Conservation (phyloP, 2,888 invertebrate genomes). For the Megaustenia siamemsis region DNA sequence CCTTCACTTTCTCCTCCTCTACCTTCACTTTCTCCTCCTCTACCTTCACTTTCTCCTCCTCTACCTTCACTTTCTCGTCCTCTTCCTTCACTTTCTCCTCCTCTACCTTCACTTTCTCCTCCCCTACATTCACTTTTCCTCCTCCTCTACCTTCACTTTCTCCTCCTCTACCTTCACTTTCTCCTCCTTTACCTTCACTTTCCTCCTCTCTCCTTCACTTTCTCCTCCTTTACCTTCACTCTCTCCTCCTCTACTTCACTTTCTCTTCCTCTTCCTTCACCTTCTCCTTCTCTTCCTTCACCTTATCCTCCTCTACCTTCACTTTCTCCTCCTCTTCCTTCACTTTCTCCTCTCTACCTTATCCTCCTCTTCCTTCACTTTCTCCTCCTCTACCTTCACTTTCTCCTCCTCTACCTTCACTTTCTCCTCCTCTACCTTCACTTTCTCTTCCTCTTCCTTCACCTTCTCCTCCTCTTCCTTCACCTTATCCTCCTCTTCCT, state of each 20-base stretch:
- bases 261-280: background rate
- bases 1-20: background rate
- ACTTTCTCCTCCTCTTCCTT: background rate
- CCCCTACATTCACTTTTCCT: background rate
- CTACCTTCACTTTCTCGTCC: background rate
- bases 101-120: background rate
- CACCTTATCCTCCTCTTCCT: background rate
- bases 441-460: background rate
- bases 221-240: background rate
- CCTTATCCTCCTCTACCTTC: background rate
- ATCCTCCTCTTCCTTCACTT: background rate
- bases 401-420: too few species aligned
- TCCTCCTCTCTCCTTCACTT: background rate
- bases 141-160: background rate
- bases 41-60: background rate
- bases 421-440: background rate
- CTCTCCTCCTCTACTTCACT: background rate
- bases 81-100: background rate
- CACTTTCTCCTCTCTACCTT: background rate
- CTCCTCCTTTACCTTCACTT: background rate
- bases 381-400: too few species aligned
- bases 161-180: background rate
- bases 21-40: background rate
- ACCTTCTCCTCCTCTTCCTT: background rate
- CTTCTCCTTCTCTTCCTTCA: background rate